Base-by-base conservation (phyloP, 2,888 invertebrate genomes). In the Euzophera pinguis region DNA sequence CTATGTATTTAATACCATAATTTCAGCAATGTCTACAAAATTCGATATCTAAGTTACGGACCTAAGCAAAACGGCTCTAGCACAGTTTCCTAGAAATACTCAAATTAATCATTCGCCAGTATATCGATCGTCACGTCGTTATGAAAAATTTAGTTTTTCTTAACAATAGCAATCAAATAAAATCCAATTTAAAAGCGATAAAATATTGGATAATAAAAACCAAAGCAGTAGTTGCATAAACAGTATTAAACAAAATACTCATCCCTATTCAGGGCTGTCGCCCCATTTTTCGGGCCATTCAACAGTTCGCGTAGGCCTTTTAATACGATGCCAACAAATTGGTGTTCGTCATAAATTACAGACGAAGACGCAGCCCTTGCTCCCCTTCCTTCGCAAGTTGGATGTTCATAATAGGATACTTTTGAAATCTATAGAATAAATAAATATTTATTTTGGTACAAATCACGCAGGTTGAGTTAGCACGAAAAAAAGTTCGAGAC, bases 231-330 rank as follows among this genome's bases (percentile, higher is more conserved):
- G 65, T 69, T 48, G 62, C 64, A 57, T 65, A 71, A 69, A 72
- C 67, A 67, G 62, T 60, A 68, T 65, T 62, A 64, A 64, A 67
- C 62, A 55, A 59, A 66, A 61, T 57, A 60, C 58, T 57, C 57
- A 60, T 66, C 58, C 61, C 67, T 51, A 51, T 35, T 68, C 67
- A 66, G 67, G 65, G 72, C 69, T 72, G 78, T 64, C 85, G 81
- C 86, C 87, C 87, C 67, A 83, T 77, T 83, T 83, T 81, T 82
- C 83, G 84, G 81, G 73, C 79, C 83, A 84, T 87, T 85, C 85
- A 84, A 79, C 84, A 84, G 78, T 82, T 84, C 78, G 81, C 78
- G 81, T 81, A 73, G 73, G 77, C 76, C 78, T 84, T 83, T 84
- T 85, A 86, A 84, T 84, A 77, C 79, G 79, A 78, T 76, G 78